Conservation (phyloP, 2,113 vertebrate species). For the Donacobius atricapilla region DNA sequence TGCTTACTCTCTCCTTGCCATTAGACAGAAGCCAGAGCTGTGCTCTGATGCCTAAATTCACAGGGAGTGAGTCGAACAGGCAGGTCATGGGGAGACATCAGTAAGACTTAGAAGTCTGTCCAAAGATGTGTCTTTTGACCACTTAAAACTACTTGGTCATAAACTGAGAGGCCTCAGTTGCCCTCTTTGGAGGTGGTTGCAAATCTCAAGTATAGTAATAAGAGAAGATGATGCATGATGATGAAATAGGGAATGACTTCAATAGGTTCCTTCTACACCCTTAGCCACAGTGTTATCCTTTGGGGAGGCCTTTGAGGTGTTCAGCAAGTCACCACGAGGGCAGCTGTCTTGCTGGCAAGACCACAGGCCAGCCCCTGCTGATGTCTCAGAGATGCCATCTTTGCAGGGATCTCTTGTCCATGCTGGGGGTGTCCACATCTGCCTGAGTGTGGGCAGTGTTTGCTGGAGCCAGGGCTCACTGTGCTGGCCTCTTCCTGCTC, state of each 20-base stretch:
- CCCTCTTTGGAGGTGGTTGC: background rate
- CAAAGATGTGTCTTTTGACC: background rate
- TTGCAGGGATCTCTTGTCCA: accelerated
- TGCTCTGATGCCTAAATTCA: accelerated
- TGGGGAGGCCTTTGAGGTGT: background rate
- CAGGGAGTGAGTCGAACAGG: background rate
- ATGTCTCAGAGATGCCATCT: background rate
- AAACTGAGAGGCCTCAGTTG: background rate
- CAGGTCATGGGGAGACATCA: background rate
- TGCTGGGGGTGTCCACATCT: background rate
- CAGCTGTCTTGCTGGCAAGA: background rate
- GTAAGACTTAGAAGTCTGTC: background rate
- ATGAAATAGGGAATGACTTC: background rate
- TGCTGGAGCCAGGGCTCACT: background rate
- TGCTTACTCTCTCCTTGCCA: accelerated
- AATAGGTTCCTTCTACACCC: background rate
- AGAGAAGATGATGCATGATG: background rate
- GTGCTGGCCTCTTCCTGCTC: background rate
- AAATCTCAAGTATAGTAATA: background rate
- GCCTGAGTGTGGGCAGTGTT: accelerated
- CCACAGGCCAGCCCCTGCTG: background rate
- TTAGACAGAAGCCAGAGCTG: background rate
- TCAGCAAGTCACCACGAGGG: background rate
- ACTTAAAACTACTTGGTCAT: background rate
- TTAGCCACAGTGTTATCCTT: background rate